Conservation (phyloP, 2,888 invertebrate species). For the Melangyna quadrimaculata region DNA sequence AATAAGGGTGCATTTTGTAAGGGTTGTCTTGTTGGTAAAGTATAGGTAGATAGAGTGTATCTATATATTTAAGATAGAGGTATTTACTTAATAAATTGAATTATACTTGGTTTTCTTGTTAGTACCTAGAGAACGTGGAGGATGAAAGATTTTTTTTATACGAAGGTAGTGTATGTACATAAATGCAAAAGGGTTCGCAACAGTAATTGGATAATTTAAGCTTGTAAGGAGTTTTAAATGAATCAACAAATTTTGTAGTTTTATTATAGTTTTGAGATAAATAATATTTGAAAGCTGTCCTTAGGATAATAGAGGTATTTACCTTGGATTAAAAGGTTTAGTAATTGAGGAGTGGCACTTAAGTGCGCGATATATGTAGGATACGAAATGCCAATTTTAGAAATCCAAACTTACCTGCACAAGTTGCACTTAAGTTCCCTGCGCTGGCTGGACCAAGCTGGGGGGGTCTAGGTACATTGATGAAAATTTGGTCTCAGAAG, state of each 20-base stretch:
- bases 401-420: too few relatives aligned
- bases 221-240: not conserved
- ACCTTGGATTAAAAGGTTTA: too few relatives aligned
- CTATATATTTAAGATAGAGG: not conserved
- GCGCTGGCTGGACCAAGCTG: too few relatives aligned
- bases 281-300: not conserved
- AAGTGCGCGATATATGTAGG: too few relatives aligned
- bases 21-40: not conserved
- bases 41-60: not conserved
- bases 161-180: not conserved
- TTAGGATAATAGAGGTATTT: not conserved
- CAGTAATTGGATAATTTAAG: not conserved
- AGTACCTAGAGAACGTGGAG: not conserved
- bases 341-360: too few relatives aligned
- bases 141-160: not conserved
- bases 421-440: too few relatives aligned
- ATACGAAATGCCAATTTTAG: too few relatives aligned
- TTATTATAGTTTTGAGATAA: not conserved
- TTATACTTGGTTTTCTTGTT: not conserved
- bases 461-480: too few relatives aligned
- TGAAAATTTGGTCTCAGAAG: too few relatives aligned
- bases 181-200: not conserved
- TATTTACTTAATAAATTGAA: not conserved
- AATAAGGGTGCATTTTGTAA: not conserved
- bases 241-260: not conserved